These are phyloP conservation scores for Pogonus chalceus DNA, from an alignment of 1,140 invertebrate species.

Conservation along the genomic window DNA sequence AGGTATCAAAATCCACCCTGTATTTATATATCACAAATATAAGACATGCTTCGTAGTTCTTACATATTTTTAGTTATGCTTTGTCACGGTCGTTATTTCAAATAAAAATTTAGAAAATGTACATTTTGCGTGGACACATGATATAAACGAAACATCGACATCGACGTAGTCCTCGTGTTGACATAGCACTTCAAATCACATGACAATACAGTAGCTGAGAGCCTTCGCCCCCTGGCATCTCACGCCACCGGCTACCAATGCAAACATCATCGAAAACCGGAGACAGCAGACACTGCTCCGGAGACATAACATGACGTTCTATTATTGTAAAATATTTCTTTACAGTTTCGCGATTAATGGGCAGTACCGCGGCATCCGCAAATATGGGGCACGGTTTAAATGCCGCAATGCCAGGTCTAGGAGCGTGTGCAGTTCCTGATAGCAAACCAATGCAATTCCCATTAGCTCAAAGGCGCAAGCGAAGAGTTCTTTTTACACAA, in stretches of 20 bases:
- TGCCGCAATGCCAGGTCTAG: conserved; percentile 65
- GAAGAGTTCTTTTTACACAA: conserved; percentile 95
- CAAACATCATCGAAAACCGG: too few species aligned
- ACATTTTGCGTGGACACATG: too few species aligned
- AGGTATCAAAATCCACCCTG: too few species aligned
- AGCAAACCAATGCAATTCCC: conserved; percentile 87
- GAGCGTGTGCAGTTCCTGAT: conserved; percentile 65
- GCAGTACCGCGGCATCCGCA: conserved; percentile 57
- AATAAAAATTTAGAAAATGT: too few species aligned
- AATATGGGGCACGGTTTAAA: conserved; percentile 80
- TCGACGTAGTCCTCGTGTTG: conserved; percentile 26
- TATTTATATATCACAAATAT: too few species aligned
- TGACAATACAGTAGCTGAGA: conserved; percentile 41
- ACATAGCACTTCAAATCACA: conserved; percentile 32
- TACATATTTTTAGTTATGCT: too few species aligned
- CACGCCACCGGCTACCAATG: conserved; percentile 18
- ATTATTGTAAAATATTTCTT: conserved; percentile 38
- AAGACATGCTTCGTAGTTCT: too few species aligned
- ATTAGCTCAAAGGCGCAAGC: conserved; percentile 80
- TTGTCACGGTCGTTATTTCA: too few species aligned
- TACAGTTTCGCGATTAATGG: conserved; percentile 84
- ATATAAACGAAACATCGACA: too few species aligned
- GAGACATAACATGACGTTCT: too few species aligned
- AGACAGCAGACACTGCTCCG: too few species aligned
- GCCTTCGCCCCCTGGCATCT: conserved; percentile 30